phyloP scores from a whole-genome alignment of 2,797 vertebrate species.

The Orestias chungarensis region DNA sequence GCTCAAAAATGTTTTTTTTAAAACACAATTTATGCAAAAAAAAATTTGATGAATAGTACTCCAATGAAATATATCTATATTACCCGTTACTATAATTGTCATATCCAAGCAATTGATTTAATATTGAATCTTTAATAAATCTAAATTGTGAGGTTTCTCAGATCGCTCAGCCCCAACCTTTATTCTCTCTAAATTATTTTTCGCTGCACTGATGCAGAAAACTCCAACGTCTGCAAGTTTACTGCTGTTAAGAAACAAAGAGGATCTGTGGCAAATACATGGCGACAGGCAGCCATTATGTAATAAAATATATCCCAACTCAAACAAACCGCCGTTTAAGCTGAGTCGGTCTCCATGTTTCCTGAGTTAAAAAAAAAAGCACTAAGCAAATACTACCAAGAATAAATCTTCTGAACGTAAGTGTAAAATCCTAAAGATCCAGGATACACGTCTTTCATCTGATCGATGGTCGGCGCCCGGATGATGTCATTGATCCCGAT shows the following conservation, averaged over 20 bases:
- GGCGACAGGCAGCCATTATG: slow-evolving; percentile 58
- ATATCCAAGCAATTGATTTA: too few relatives aligned
- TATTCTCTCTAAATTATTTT: not conserved
- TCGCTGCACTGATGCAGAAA: not conserved
- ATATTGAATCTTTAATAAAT: too few relatives aligned
- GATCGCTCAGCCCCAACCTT: too few relatives aligned
- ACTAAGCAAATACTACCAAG: not conserved
- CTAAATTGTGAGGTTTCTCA: too few relatives aligned
- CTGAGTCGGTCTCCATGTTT: not conserved
- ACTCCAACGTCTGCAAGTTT: not conserved
- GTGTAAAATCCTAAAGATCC: not conserved
- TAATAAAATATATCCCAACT: slow-evolving; percentile 43
- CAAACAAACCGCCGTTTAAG: slow-evolving; percentile 4
- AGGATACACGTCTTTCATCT: slow-evolving; percentile 95
- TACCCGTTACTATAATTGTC: too few relatives aligned
- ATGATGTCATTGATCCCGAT: slow-evolving; percentile 93
- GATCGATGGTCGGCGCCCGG: slow-evolving; percentile 85
- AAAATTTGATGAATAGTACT: too few relatives aligned
- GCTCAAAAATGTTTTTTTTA: too few relatives aligned
- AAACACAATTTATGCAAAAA: too few relatives aligned
- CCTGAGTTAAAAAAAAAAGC: not conserved
- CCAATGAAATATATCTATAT: too few relatives aligned
- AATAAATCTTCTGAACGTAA: not conserved
- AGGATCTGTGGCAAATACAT: slow-evolving; percentile 29
- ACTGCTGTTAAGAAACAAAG: not conserved